Evolutionary conservation across 2,888 invertebrate species (phyloP).

Genomic region (Parnassius smintheus): DNA sequence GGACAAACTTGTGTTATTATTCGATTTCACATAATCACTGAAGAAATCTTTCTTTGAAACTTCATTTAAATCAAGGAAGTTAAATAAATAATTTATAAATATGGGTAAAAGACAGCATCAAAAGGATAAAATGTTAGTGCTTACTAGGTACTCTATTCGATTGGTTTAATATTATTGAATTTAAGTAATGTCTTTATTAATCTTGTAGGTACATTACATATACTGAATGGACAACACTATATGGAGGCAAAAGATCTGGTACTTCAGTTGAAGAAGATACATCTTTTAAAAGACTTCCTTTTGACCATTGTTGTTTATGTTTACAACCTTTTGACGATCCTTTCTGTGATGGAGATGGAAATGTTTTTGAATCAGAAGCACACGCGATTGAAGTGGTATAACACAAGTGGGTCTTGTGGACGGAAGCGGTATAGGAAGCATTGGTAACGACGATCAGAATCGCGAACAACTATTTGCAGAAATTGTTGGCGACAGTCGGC

Average conservation of each 20-base stretch:
- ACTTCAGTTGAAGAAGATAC: conserved; percentile 87
- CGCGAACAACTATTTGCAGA: no score
- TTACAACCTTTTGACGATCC: conserved; percentile 96
- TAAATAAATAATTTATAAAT: conserved; percentile 44
- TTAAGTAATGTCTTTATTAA: conserved; percentile 16
- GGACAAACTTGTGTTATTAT: no score
- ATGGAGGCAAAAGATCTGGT: conserved; percentile 91
- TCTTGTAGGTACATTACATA: conserved; percentile 88
- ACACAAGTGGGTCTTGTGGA: no score
- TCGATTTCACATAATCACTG: no score
- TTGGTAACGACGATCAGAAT: no score
- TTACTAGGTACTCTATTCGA: conserved; percentile 21
- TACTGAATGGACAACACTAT: conserved; percentile 94
- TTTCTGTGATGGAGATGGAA: conserved; percentile 93
- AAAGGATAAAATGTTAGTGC: conserved; percentile 93
- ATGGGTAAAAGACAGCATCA: conserved; percentile 97
- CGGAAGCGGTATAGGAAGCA: no score
- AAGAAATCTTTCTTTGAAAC: no score
- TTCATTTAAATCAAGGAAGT: no score
- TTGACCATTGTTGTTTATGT: conserved; percentile 94
- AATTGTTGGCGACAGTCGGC: no score
- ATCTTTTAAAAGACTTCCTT: conserved; percentile 95
- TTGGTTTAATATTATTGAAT: conserved; percentile 28
- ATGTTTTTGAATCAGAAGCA: conserved; percentile 96
- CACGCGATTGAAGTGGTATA: no score